Base-by-base conservation (phyloP, 30 jellyfish, hydroid and myxozoan genomes). In the Rhopilema esculentum region DNA sequence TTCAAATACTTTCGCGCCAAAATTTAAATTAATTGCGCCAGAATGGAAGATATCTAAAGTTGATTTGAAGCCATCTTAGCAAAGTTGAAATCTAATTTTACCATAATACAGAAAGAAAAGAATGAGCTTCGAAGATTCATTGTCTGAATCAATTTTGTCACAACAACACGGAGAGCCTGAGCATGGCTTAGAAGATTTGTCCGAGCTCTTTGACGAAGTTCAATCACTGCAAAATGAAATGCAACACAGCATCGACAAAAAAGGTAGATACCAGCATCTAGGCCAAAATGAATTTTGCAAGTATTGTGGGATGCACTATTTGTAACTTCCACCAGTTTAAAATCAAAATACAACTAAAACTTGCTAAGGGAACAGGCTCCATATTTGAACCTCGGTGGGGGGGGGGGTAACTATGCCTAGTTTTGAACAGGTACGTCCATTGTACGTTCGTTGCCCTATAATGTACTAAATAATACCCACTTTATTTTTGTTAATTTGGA, bases 61-160 rank as follows among this genome's bases (percentile, higher is more conserved):
- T n/a, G n/a, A 8, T 64, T 20, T 23, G 74, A 15, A 23, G 27
- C 30, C 31, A 40, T 40, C 57, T 40, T 12, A 12, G 12, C 6
- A 6, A 40, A 40, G 6, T 40, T 12, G 6, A 66, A 66, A 19
- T 23, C 16, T 31, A 31, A 24, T 22, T 17, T 21, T 22, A 16
- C 24, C 40, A 24, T 4, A 40, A 2, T 40, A 12, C 57, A 40
- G 57, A 40, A 2, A 40, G 12, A 40, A 40, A 40, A 12, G 30
- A 69, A 50, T 76, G 83, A 69, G 87, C 49, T 52, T 79, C 30
- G 86, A 84, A 57, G 87, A 84, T 33, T 84, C 92, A 0, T 27
- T 53, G 0, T 84, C 92, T 1, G 87, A 71, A 48, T 84, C 92
- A 8, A 27, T 84, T 33, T 70, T 84, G 18, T 12, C 57, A 2